Percentiles rank a stretch among this genome's conserved stretches.
Conservation (phyloP, 2,888 invertebrate genomes). For the Portevinia maculata region DNA sequence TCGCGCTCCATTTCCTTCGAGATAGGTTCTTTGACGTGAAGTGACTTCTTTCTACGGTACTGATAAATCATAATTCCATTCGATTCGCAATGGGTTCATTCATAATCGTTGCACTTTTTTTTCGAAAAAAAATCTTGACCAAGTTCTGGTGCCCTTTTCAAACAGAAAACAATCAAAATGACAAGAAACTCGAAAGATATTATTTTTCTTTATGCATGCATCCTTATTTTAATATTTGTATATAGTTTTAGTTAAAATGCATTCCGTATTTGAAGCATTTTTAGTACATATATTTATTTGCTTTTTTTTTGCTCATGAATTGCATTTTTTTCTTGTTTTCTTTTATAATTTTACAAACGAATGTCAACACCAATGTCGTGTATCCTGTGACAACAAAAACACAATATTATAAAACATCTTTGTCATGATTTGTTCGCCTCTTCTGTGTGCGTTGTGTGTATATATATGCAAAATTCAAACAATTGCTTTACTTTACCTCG, state of each 20-base stretch:
- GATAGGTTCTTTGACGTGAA: too few relatives aligned
- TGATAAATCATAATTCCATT: too few relatives aligned
- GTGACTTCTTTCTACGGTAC: too few relatives aligned
- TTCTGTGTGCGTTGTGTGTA: slow-evolving; percentile 31
- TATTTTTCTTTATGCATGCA: too few relatives aligned
- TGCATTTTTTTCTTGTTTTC: slow-evolving; percentile 54
- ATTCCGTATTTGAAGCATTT: slow-evolving; percentile 27
- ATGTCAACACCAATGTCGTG: slow-evolving; percentile 59
- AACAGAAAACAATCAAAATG: not conserved
- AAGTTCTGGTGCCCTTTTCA: too few relatives aligned
- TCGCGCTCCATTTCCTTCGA: too few relatives aligned
- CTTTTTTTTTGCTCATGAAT: slow-evolving; percentile 61
- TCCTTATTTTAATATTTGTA: too few relatives aligned
- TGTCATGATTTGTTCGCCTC: slow-evolving; percentile 43
- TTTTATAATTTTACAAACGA: slow-evolving; percentile 45
- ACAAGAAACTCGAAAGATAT: slow-evolving; percentile 7
- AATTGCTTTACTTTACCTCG: slow-evolving; percentile 49
- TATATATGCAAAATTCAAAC: slow-evolving; percentile 43
- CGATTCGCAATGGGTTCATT: too few relatives aligned
- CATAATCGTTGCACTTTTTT: too few relatives aligned
- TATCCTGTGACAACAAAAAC: slow-evolving; percentile 12
- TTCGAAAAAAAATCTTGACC: too few relatives aligned
- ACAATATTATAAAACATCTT: not conserved
- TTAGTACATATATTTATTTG: slow-evolving; percentile 35
- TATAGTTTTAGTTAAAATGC: too few relatives aligned